Conservation (phyloP, 2,113 vertebrate genomes). For the Circaetus gallicus region DNA sequence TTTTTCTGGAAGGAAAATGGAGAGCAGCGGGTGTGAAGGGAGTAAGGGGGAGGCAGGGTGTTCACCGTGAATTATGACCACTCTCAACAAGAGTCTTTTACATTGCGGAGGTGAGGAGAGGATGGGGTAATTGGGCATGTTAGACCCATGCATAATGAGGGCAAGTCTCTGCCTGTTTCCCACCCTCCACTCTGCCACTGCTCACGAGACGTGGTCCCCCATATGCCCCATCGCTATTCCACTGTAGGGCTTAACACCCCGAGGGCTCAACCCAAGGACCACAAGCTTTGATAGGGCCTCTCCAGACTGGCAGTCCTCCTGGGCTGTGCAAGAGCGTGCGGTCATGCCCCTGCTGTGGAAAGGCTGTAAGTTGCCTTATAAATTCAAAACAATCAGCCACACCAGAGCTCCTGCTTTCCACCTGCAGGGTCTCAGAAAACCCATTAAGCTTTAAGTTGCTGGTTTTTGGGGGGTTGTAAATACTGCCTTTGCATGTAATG, state of each 20-base stretch:
- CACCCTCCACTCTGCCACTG: neutral
- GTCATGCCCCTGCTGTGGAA: neutral
- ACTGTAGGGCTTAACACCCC: neutral
- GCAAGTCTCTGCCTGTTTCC: conserved; percentile 13
- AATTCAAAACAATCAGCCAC: neutral
- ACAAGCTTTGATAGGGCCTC: neutral
- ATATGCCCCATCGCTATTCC: accelerated
- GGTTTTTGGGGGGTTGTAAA: neutral
- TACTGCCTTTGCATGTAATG: neutral
- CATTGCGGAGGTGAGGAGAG: conserved; percentile 56
- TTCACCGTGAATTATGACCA: conserved; percentile 53
- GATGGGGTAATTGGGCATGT: conserved; percentile 45
- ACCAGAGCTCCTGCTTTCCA: neutral
- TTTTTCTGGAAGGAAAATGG: conserved; percentile 58
- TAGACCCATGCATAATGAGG: conserved; percentile 48
- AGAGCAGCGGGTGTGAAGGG: conserved; percentile 50
- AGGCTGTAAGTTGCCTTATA: neutral
- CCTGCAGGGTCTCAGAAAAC: neutral
- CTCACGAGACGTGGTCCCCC: neutral
- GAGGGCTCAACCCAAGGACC: neutral
- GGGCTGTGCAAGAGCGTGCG: accelerated
- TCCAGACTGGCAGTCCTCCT: neutral
- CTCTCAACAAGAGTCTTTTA: conserved; percentile 64
- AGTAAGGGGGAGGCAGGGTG: conserved; percentile 11
- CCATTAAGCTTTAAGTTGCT: neutral